Conservation (phyloP, 2,113 vertebrate genomes). For the Nanorana parkeri region DNA sequence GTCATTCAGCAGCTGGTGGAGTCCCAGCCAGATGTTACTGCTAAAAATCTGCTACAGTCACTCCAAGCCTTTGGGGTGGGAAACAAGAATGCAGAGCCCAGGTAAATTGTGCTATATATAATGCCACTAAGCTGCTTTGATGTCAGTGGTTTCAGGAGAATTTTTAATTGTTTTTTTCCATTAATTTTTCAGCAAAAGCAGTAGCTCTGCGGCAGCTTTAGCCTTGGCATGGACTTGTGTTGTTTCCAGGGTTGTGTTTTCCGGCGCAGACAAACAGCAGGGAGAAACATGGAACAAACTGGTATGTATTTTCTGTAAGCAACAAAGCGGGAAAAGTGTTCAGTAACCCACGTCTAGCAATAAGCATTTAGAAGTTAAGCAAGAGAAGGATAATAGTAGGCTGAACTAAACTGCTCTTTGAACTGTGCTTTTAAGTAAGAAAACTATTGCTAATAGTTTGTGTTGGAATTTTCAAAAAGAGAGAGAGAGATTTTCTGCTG, state of each 20-base stretch:
- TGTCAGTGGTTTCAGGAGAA: neutral
- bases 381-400: no score
- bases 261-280: constrained; percentile 80
- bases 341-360: no score
- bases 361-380: no score
- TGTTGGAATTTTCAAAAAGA: no score
- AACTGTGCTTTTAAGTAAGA: no score
- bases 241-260: constrained; percentile 83
- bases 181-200: constrained; percentile 82
- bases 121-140: neutral
- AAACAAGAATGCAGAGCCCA: constrained; percentile 80
- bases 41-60: constrained; percentile 83
- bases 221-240: constrained; percentile 93
- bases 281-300: constrained; percentile 91
- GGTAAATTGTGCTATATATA: constrained; percentile 69
- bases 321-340: no score
- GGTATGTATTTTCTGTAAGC: constrained; percentile 72
- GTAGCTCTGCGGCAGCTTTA: constrained; percentile 85
- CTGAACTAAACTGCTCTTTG: no score
- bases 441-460: no score
- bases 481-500: no score
- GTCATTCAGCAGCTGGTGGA: constrained; percentile 86
- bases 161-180: neutral
- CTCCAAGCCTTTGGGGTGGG: constrained; percentile 87
- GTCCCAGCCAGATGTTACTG: constrained; percentile 85